Evolutionary conservation across 2,797 vertebrate genomes (phyloP).

Genomic region (Sebastes iracundus): DNA sequence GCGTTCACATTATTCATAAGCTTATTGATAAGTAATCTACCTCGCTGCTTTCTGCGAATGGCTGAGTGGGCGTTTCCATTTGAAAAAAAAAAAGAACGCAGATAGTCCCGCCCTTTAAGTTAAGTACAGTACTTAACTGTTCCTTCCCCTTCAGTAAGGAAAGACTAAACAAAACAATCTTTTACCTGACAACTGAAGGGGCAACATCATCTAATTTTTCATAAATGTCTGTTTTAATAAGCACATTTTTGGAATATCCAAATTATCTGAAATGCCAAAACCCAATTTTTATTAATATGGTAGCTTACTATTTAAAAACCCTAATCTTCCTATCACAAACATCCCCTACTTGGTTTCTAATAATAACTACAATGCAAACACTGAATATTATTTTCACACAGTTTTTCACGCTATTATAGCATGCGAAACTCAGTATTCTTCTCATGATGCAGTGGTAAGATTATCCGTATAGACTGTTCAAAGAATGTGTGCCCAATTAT

Average conservation of each 20-base stretch:
- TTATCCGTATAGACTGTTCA: not conserved
- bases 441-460: not conserved
- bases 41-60: too few species aligned
- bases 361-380: not conserved
- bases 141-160: not conserved
- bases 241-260: not conserved
- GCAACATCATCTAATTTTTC: not conserved
- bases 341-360: not conserved
- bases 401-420: constrained; percentile 42
- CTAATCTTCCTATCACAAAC: not conserved
- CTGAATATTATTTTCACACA: constrained; percentile 14
- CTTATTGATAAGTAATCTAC: too few species aligned
- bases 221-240: not conserved
- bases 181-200: not conserved
- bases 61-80: too few species aligned
- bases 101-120: not conserved
- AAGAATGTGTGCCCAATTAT: not conserved
- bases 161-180: not conserved
- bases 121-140: not conserved
- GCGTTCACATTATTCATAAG: too few species aligned
- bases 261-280: not conserved
- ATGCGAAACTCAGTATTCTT: constrained; percentile 3
- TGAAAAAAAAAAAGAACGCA: too few species aligned
- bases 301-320: not conserved
- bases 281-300: not conserved